A percentile compares a stretch with the other conserved stretches of the same genome.
phyloP scores from a whole-genome alignment of 2,113 vertebrate genomes.

The Chrysemys picta region DNA sequence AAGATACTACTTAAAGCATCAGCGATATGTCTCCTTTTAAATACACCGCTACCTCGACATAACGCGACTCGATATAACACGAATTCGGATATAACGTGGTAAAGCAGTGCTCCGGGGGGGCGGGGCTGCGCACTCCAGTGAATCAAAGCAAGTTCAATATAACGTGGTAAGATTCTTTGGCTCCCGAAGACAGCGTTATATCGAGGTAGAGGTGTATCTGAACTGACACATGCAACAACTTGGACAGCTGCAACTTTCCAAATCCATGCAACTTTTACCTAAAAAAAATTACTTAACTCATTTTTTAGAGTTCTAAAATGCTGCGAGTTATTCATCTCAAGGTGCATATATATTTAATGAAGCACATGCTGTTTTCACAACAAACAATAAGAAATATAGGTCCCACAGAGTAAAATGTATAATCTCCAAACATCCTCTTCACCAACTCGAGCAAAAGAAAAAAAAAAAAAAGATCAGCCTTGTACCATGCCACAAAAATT shows the following conservation, averaged over 20 bases:
- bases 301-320: neutral
- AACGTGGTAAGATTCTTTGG: too few relatives aligned
- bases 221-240: neutral
- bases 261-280: neutral
- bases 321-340: neutral
- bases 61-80: too few relatives aligned
- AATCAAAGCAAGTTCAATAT: too few relatives aligned
- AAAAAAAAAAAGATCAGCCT: neutral
- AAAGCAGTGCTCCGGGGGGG: too few relatives aligned
- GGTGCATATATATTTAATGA: fast-evolving
- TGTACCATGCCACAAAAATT: neutral
- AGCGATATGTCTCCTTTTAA: neutral
- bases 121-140: too few relatives aligned
- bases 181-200: too few relatives aligned
- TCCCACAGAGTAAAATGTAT: neutral
- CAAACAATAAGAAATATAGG: neutral
- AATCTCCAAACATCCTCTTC: neutral
- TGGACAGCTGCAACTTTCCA: neutral
- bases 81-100: too few relatives aligned
- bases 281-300: neutral
- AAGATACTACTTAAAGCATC: neutral
- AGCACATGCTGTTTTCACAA: neutral
- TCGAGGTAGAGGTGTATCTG: neutral
- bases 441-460: neutral
- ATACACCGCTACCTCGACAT: too few relatives aligned